These are phyloP conservation scores for Lontra canadensis DNA, from an alignment of 2,113 vertebrate genomes.

Conservation along the genomic window DNA sequence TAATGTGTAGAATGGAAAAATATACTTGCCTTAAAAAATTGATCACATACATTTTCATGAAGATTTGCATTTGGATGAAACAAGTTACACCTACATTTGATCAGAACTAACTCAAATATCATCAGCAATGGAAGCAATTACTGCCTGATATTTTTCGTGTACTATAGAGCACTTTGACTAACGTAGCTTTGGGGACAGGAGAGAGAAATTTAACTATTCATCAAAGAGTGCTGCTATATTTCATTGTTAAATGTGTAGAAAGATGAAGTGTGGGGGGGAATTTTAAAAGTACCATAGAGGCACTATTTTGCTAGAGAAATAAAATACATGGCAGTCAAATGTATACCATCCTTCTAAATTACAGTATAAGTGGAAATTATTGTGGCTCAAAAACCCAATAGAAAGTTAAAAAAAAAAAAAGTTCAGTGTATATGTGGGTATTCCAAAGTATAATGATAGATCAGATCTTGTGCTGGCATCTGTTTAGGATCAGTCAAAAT, in stretches of 20 bases:
- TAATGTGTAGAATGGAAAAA: not conserved
- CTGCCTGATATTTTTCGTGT: not conserved
- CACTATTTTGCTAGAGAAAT: not conserved
- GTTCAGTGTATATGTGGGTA: not conserved
- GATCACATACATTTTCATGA: not conserved
- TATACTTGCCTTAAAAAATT: not conserved
- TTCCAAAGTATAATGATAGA: not conserved
- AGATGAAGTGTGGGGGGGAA: not conserved
- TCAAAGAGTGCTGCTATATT: not conserved
- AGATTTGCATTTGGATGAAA: not conserved
- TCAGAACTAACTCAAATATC: not conserved
- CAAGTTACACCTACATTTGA: not conserved
- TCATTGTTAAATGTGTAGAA: not conserved
- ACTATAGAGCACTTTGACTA: not conserved
- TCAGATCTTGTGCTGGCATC: not conserved
- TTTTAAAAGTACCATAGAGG: not conserved
- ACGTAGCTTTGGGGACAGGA: not conserved
- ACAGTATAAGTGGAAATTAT: not conserved
- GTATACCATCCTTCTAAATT: not conserved
- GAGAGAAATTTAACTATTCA: not conserved
- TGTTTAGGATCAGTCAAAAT: not conserved
- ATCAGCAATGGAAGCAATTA: not conserved
- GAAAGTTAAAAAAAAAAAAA: not conserved
- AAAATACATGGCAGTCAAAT: not conserved
- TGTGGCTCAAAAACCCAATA: not conserved